These are phyloP conservation scores for Petromus typicus DNA, from an alignment of 2,113 vertebrate genomes.

Conservation along the genomic window DNA sequence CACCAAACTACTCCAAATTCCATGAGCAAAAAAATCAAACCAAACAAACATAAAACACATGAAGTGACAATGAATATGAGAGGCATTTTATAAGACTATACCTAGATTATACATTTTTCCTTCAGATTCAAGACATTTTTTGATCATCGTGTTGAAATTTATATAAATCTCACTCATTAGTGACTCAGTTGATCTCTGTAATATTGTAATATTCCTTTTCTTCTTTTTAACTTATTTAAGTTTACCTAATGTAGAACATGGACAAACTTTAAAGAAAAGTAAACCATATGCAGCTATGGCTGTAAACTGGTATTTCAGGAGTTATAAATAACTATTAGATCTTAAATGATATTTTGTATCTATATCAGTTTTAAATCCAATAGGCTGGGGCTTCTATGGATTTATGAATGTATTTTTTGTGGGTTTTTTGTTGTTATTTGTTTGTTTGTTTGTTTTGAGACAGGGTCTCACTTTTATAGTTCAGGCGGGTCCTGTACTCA, in stretches of 20 bases:
- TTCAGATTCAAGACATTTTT: slow-evolving; percentile 1
- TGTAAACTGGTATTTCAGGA: neutral
- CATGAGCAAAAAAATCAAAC: neutral
- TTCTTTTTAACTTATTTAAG: neutral
- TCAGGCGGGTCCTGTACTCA: too few relatives aligned
- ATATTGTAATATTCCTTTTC: neutral
- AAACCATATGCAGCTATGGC: neutral
- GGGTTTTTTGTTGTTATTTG: neutral
- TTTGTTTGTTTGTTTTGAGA: too few relatives aligned
- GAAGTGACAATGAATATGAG: neutral
- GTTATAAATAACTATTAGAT: neutral
- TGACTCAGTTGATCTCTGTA: neutral
- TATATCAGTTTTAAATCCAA: neutral
- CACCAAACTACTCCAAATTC: neutral
- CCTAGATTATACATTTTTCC: neutral
- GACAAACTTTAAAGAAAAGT: neutral
- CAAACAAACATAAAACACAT: neutral
- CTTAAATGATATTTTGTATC: neutral
- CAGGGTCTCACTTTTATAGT: too few relatives aligned
- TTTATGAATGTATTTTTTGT: too few relatives aligned
- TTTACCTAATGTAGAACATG: neutral
- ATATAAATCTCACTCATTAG: neutral
- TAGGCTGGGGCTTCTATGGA: neutral
- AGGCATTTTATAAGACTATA: neutral
- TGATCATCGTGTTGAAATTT: neutral